Percentiles rank a stretch among this genome's conserved stretches.
phyloP scores from a whole-genome alignment of 2,888 invertebrate species.

The Chouioia cunea region DNA sequence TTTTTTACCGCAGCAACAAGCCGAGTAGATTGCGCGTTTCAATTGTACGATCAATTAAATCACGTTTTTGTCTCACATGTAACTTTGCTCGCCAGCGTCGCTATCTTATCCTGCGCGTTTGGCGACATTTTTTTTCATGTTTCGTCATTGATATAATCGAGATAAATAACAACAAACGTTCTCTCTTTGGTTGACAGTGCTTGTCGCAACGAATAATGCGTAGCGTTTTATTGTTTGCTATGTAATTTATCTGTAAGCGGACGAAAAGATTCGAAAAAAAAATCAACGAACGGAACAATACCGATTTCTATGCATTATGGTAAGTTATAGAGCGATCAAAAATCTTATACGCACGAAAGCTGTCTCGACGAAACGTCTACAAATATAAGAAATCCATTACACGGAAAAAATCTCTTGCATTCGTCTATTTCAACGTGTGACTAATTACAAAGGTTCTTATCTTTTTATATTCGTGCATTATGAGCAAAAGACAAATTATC shows the following conservation, averaged over 20 bases:
- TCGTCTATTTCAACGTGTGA: no score
- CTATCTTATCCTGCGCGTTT: conserved; percentile 20
- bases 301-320: background rate
- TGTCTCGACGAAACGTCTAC: background rate
- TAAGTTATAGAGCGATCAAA: background rate
- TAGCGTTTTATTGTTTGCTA: background rate
- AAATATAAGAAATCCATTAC: no score
- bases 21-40: background rate
- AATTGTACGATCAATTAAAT: background rate
- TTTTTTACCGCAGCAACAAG: background rate
- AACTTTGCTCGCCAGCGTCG: background rate
- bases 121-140: background rate
- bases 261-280: background rate
- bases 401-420: no score
- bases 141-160: conserved; percentile 23
- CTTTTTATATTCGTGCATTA: no score
- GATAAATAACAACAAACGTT: conserved; percentile 17
- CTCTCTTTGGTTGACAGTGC: background rate
- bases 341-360: background rate
- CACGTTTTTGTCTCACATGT: background rate
- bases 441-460: no score
- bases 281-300: background rate
- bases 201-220: background rate
- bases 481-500: no score
- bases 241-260: background rate